Evolutionary conservation across 2,888 invertebrate genomes (phyloP), one percentile per base, ranked within the genome.

Genomic region (Podabrus alpinus): DNA sequence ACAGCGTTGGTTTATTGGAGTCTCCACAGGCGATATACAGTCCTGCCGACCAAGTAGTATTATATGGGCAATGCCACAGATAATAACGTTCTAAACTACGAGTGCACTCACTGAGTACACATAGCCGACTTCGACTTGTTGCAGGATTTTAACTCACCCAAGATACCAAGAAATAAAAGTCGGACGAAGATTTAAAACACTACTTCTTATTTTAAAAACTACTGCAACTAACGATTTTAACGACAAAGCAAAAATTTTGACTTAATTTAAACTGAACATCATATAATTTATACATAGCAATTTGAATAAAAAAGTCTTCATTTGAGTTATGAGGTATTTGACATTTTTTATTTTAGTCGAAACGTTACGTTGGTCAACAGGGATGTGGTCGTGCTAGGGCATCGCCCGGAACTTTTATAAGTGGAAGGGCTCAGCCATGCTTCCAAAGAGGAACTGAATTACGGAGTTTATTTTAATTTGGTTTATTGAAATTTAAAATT

Each of bases 1-100:
- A 78, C 76, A 76, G 76, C 74, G 78, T 77, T 80, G 79, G 79
- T 80, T 80, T 79, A 79, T 79, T 80, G 79, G 79, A 80, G 79
- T 76, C 77, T 74, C 79, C 77, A 73, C 67, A 59, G 70, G 73
- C 78, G 76, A 78, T 76, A 76, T 76, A 76, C 74, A 75, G 66
- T 71, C 76, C 76, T 79, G 76, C 79, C 78, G 78, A 72, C 74
- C 78, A 78, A 78, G 77, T 74, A 78, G 78, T 79, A 80, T 79
- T 66, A 80, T 79, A 80, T 78, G 79, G 79, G 77, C 79, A 80
- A 78, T 78, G 80, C 78, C 79, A 77, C 78, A 80, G 80, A 80
- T 80, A 80, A 80, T 80, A 80, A 80, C 78, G 80, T 79, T 79
- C 78, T 78, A 74, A 74, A 77, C 77, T 77, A 77, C 77, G 74